A percentile compares a stretch with the other conserved stretches of the same genome.
Conservation (phyloP, 1,140 invertebrate species). For the Triops cancriformis region DNA sequence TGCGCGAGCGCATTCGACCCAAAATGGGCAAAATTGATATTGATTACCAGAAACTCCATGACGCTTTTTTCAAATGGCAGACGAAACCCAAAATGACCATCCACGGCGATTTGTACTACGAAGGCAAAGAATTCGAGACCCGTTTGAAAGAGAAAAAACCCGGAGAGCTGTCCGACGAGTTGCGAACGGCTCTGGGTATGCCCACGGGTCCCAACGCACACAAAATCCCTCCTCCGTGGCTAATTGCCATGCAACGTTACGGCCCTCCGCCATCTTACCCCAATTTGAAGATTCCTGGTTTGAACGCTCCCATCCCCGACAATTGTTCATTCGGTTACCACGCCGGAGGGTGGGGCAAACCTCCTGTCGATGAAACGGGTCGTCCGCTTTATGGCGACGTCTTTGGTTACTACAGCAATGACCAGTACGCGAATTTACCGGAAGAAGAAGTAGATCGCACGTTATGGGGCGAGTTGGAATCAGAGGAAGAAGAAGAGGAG, state of each 20-base stretch:
- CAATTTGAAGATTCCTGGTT: constrained; percentile 88
- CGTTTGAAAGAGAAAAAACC: constrained; percentile 97
- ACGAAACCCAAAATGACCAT: constrained; percentile 98
- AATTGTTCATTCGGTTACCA: constrained; percentile 98
- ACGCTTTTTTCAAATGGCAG: constrained; percentile 99
- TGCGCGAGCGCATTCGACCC: constrained; percentile 91
- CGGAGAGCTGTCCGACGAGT: constrained; percentile 89
- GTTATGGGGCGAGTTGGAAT: constrained; percentile 95
- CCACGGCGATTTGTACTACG: constrained; percentile 98
- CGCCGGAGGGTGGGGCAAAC: constrained; percentile 98
- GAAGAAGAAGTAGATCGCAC: constrained; percentile 87
- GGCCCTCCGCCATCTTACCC: constrained; percentile 99
- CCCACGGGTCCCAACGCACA: constrained; percentile 84
- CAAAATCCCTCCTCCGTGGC: constrained; percentile 88
- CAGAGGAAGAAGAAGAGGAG: constrained; percentile 70
- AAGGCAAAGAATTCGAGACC: constrained; percentile 99
- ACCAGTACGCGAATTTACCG: constrained; percentile 36
- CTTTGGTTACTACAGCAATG: constrained; percentile 56
- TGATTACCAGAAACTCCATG: constrained; percentile 98
- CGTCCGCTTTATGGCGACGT: constrained; percentile 98
- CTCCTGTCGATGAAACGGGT: constrained; percentile 97
- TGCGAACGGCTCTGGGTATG: constrained; percentile 95
- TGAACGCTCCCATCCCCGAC: constrained; percentile 91
- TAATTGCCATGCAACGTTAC: constrained; percentile 99
- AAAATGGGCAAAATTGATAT: constrained; percentile 99